Evolutionary conservation across 2,797 vertebrate genomes (phyloP).

Genomic region (Rhynchotus rufescens): DNA sequence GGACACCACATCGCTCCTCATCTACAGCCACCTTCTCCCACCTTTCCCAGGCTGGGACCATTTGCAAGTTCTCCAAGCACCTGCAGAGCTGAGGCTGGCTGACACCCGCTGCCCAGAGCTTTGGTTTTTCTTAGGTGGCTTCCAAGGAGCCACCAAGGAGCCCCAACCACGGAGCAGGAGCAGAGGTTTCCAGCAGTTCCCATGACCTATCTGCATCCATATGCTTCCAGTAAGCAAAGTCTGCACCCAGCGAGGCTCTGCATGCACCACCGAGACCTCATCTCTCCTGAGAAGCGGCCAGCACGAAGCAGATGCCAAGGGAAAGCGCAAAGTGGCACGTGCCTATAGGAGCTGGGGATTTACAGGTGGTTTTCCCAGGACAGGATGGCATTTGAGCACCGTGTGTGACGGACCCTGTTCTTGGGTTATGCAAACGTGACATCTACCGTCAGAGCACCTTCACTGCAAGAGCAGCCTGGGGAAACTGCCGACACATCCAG

Average conservation of each 20-base stretch:
- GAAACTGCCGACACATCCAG: too few species aligned
- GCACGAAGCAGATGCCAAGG: background rate
- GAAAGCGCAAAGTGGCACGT: background rate
- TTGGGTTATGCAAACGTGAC: background rate
- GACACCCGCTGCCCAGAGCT: background rate
- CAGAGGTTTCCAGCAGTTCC: background rate
- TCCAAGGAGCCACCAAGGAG: too few species aligned
- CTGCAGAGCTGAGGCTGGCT: background rate
- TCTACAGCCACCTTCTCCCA: background rate
- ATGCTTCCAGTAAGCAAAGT: background rate
- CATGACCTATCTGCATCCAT: background rate
- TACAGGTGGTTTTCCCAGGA: background rate
- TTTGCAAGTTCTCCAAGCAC: background rate
- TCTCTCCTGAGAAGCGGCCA: accelerated
- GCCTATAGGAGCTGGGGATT: accelerated
- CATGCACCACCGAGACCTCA: background rate
- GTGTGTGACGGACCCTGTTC: too few species aligned
- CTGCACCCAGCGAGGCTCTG: accelerated
- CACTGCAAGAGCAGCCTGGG: constrained; percentile 6
- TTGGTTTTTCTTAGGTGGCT: background rate
- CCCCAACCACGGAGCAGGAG: accelerated
- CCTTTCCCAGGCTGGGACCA: background rate
- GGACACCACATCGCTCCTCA: background rate
- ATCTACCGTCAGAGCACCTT: constrained; percentile 47
- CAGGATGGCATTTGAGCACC: too few species aligned